A percentile compares a stretch with the other conserved stretches of the same genome.
phyloP scores from a whole-genome alignment of 2,888 invertebrate species.

The Caenorhabditis auriculariae region DNA sequence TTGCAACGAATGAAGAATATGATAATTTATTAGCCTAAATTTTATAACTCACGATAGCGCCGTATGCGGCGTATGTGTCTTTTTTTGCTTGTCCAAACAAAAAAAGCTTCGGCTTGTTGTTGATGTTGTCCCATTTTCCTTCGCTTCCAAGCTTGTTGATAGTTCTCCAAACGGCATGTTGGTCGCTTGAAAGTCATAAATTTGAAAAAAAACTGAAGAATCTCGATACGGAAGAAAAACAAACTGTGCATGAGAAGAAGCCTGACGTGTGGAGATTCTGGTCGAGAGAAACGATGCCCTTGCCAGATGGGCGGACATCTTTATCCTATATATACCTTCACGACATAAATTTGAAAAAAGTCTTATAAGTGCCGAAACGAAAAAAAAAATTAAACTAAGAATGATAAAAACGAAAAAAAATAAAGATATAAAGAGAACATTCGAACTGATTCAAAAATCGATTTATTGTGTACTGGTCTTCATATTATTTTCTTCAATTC shows the following conservation, averaged over 20 bases:
- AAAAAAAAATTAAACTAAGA: background rate
- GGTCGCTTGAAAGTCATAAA: too few relatives aligned
- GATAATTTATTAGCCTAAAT: background rate
- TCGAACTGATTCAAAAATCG: too few relatives aligned
- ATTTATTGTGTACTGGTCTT: too few relatives aligned
- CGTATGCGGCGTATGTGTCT: slow-evolving; percentile 40
- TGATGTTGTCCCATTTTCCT: slow-evolving; percentile 57
- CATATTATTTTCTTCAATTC: too few relatives aligned
- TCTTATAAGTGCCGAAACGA: background rate
- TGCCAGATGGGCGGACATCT: too few relatives aligned
- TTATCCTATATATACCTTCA: too few relatives aligned
- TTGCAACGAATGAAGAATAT: background rate
- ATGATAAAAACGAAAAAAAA: too few relatives aligned
- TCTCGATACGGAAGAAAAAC: slow-evolving; percentile 5
- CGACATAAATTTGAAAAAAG: background rate
- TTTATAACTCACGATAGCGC: slow-evolving; percentile 31
- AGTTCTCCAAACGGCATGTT: slow-evolving; percentile 38
- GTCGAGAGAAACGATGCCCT: too few relatives aligned
- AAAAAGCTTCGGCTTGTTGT: slow-evolving; percentile 50
- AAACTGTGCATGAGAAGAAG: slow-evolving; percentile 23
- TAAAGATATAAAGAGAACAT: too few relatives aligned
- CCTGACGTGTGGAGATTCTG: slow-evolving; percentile 20
- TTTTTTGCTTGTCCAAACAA: slow-evolving; percentile 40
- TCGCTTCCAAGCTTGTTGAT: slow-evolving; percentile 52
- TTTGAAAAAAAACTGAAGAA: too few relatives aligned